A percentile compares a stretch with the other conserved stretches of the same genome.
phyloP scores from a whole-genome alignment of 2,888 invertebrate species.

The Caenorhabditis zanzibari region DNA sequence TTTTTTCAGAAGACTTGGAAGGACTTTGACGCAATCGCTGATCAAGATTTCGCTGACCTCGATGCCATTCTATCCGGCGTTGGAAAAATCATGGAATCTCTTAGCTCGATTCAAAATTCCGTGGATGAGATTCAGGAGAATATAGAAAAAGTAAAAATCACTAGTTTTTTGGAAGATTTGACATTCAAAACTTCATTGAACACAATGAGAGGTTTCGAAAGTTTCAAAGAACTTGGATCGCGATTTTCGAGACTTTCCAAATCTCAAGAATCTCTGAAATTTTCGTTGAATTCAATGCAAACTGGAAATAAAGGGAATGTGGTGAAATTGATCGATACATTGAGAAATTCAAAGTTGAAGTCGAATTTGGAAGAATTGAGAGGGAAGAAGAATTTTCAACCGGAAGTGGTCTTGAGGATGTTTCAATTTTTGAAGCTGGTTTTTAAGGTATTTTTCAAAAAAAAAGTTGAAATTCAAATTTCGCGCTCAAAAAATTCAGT shows the following conservation, averaged over 20 bases:
- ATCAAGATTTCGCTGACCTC: background rate
- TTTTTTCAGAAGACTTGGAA: background rate
- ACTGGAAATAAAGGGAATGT: background rate
- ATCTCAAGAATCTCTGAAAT: background rate
- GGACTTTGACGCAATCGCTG: background rate
- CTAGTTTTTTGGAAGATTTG: background rate
- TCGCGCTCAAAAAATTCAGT: no score
- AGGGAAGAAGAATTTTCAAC: background rate
- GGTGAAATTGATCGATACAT: background rate
- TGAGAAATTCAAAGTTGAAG: background rate
- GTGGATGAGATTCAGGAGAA: background rate
- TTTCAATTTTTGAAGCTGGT: background rate
- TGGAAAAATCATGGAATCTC: background rate
- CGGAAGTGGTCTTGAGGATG: background rate
- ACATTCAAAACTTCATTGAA: background rate
- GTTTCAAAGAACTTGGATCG: background rate
- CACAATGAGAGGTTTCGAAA: background rate
- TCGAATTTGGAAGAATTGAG: constrained; percentile 7
- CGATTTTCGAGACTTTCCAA: background rate
- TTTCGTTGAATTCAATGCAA: background rate
- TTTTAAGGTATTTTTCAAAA: no score
- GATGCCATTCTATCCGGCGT: background rate
- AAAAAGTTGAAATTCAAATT: no score
- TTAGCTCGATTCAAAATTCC: background rate
- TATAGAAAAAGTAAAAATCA: background rate